Conservation (phyloP, 2,113 vertebrate species). For the Lophius piscatorius region DNA sequence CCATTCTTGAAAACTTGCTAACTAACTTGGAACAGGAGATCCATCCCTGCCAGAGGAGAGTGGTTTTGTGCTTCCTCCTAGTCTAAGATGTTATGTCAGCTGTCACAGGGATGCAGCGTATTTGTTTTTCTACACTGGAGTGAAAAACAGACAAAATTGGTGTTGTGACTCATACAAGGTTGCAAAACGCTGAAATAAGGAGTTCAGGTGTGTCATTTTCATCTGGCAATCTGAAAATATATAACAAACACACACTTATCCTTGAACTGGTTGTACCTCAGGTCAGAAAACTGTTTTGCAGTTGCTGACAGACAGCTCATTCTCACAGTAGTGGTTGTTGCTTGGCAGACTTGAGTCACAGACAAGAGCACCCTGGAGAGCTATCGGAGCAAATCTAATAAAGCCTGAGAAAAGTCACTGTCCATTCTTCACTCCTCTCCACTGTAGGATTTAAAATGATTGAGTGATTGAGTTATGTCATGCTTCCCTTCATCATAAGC, state of each 20-base stretch:
- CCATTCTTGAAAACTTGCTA: no score
- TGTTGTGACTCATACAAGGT: not conserved
- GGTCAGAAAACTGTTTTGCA: not conserved
- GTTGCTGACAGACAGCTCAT: constrained; percentile 17
- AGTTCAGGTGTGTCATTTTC: no score
- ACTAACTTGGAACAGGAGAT: no score
- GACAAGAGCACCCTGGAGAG: constrained; percentile 12
- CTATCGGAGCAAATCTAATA: constrained; percentile 37
- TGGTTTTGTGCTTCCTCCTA: no score
- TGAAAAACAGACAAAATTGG: not conserved
- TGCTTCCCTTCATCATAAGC: constrained; percentile 38
- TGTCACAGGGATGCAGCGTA: no score
- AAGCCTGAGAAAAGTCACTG: constrained; percentile 16
- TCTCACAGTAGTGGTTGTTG: constrained; percentile 15
- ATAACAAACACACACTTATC: not conserved
- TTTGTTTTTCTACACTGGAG: no score
- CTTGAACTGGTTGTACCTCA: not conserved
- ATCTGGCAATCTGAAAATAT: not conserved
- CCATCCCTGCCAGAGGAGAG: no score
- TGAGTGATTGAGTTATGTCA: constrained; percentile 27
- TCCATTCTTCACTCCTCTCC: constrained; percentile 14
- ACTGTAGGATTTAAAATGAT: constrained; percentile 36
- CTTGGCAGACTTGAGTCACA: constrained; percentile 22
- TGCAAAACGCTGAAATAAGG: no score
- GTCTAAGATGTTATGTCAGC: no score